Base-by-base conservation (phyloP, 2,797 vertebrate species). In the Acanthurus tractus region DNA sequence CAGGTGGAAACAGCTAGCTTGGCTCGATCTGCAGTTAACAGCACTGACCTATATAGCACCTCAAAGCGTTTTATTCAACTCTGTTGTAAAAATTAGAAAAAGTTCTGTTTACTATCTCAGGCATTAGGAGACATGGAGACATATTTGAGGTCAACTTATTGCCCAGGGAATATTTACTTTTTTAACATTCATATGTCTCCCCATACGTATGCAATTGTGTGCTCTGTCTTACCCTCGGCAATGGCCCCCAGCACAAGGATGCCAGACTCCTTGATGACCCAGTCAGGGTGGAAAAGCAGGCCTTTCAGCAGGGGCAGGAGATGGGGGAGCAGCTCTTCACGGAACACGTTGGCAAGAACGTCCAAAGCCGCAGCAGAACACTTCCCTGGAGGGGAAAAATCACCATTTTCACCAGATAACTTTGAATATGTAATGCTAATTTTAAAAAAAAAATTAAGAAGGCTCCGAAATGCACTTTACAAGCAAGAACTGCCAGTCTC, bases 231-330 rank as follows among this genome's bases (percentile, higher is more conserved):
- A 97, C 97, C 97, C 86, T 98, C 97, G 0, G 97, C 97, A 0
- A 98, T 98, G 54, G 97, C 97, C 0, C 97, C 97, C 67, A 98
- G 92, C 18, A 99, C 97, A 6, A 99, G 93, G 77, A 99, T 99
- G 44, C 97, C 97, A 0, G 97, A 98, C 88, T 99, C 97, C 76
- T 99, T 99, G 86, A 98, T 95, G 71, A 99, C 97, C 97, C 97
- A 99, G 89, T 99, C 97, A 0, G 96, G 97, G 86, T 98, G 97
- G 89, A 99, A 99, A 2, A 99, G 96, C 42, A 99, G 93, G 61
- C 96, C 97, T 87, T 98, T 99, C 17, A 99, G 96, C 63, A 98
- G 92, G 0, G 96, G 97, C 0, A 99, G 94, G 1, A 99, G 93
- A 70, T 99, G 97, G 0, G 97, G 97, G 7, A 98, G 95, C 76